phyloP scores from a whole-genome alignment of 2,113 vertebrate species.

The Myiagra hebetior region DNA sequence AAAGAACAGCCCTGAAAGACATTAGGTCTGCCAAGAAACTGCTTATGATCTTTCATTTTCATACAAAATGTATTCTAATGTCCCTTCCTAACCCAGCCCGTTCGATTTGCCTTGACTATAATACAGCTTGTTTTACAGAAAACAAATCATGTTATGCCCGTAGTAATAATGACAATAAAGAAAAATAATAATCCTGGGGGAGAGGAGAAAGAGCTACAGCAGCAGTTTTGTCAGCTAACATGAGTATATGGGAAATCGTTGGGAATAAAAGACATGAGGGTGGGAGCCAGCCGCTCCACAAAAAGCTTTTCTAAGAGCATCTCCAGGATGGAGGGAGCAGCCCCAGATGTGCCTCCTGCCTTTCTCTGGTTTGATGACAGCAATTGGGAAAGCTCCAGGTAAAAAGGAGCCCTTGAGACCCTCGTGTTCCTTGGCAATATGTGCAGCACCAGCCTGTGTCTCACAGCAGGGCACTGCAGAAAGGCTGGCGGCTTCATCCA shows the following conservation, averaged over 20 bases:
- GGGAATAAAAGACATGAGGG: background rate
- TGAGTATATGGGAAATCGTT: background rate
- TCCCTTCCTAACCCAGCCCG: background rate
- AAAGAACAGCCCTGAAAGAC: slow-evolving; percentile 5
- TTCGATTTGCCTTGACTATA: background rate
- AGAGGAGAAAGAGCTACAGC: background rate
- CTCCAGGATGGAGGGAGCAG: background rate
- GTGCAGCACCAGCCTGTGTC: background rate
- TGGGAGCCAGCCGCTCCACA: background rate
- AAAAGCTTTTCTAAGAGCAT: background rate
- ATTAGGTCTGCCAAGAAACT: background rate
- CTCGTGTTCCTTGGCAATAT: background rate
- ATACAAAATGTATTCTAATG: background rate
- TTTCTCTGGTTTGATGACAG: background rate
- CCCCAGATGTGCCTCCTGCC: background rate
- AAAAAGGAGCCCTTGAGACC: background rate
- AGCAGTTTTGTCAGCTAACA: background rate
- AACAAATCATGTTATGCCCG: background rate
- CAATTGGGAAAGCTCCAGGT: background rate
- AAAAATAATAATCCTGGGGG: background rate
- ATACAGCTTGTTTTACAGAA: background rate
- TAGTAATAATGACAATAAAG: background rate
- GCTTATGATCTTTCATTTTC: slow-evolving; percentile 3
- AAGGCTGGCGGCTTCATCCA: background rate
- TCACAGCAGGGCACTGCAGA: background rate